Percentiles rank a stretch among this genome's conserved stretches.
Conservation (phyloP, 2,797 vertebrate species). For the Halcyon leucocephala region DNA sequence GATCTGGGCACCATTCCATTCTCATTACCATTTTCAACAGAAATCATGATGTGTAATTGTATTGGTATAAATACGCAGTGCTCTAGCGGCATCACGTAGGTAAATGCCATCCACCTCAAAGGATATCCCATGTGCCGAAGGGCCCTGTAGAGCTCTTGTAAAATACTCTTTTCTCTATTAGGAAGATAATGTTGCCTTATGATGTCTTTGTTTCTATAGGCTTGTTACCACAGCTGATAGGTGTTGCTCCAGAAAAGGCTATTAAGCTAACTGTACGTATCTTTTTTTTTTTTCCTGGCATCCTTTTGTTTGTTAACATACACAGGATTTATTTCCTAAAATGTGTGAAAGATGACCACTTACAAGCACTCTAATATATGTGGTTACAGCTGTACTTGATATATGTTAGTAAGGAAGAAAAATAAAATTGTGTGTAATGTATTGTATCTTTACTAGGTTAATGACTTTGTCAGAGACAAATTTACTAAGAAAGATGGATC, state of each 20-base stretch:
- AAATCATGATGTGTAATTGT: background rate
- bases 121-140: background rate
- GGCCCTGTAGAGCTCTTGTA: background rate
- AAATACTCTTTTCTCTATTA: slow-evolving; percentile 18
- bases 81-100: background rate
- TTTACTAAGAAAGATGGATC: slow-evolving; percentile 88
- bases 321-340: slow-evolving; percentile 60
- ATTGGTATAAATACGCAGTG: background rate
- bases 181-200: slow-evolving; percentile 66
- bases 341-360: slow-evolving; percentile 39
- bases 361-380: slow-evolving; percentile 51
- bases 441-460: slow-evolving; percentile 85
- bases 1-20: background rate
- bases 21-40: background rate
- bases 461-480: slow-evolving; percentile 97
- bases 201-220: slow-evolving; percentile 85
- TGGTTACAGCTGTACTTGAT: slow-evolving; percentile 32
- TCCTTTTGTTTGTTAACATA: slow-evolving; percentile 5
- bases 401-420: background rate
- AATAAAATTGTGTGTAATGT: slow-evolving; percentile 47
- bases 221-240: slow-evolving; percentile 96
- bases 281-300: background rate
- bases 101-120: background rate
- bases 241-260: slow-evolving; percentile 97
- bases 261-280: slow-evolving; percentile 98